phyloP scores from a whole-genome alignment of 2,888 invertebrate genomes.

The Orthosia gothica region DNA sequence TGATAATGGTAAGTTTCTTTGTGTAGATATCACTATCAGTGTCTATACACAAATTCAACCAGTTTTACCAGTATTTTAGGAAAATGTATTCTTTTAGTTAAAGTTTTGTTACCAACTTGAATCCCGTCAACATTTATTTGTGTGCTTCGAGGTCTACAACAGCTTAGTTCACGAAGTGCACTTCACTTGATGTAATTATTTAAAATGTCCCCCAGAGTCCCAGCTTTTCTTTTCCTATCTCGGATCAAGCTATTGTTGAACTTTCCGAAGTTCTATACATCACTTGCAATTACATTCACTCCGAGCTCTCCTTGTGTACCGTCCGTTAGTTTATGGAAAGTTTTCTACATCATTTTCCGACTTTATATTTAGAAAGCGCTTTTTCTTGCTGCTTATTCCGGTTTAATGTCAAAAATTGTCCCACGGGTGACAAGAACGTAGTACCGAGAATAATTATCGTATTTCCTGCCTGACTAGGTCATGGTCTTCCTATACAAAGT shows the following conservation, averaged over 20 bases:
- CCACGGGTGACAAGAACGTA: too few species aligned
- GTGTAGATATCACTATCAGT: too few species aligned
- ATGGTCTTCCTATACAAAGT: too few species aligned
- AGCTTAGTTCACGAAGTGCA: slow-evolving; percentile 45
- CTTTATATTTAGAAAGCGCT: slow-evolving; percentile 1
- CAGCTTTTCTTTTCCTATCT: slow-evolving; percentile 54
- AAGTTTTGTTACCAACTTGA: too few species aligned
- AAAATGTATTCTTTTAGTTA: too few species aligned
- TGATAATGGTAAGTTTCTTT: too few species aligned
- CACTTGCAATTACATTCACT: slow-evolving; percentile 54
- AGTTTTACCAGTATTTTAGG: too few species aligned
- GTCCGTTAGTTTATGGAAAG: slow-evolving; percentile 21
- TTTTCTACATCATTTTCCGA: slow-evolving; percentile 22
- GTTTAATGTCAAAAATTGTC: not conserved
- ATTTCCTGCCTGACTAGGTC: too few species aligned
- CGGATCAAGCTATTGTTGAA: slow-evolving; percentile 62
- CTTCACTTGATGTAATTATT: slow-evolving; percentile 68
- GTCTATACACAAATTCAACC: too few species aligned
- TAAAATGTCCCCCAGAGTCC: slow-evolving; percentile 53
- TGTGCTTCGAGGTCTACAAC: not conserved
- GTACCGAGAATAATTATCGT: too few species aligned
- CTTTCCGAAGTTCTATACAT: slow-evolving; percentile 53
- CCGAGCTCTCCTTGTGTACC: slow-evolving; percentile 29
- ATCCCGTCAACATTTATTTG: not conserved
- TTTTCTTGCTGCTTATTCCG: not conserved